Evolutionary conservation across 64 coral and sea anemone genomes (phyloP).

Genomic region (Hydrozoanthus tunicans): DNA sequence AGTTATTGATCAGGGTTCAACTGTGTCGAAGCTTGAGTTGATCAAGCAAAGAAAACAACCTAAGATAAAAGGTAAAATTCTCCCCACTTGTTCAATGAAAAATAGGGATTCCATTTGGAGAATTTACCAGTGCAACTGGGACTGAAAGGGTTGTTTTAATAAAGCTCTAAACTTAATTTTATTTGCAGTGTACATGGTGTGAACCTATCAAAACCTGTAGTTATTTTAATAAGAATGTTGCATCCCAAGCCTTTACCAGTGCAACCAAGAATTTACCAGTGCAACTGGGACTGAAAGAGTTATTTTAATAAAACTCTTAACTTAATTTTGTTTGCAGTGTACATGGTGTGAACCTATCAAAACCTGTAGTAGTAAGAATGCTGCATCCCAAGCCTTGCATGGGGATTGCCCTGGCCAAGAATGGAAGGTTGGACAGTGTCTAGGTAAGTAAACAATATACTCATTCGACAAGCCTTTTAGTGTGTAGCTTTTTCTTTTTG

Average conservation of each 20-base stretch:
- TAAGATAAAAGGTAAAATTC: too few species aligned
- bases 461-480: background rate
- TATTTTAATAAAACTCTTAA: too few species aligned
- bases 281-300: too few species aligned
- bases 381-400: background rate
- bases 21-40: too few species aligned
- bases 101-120: too few species aligned
- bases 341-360: slow-evolving; percentile 33
- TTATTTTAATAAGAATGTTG: background rate
- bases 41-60: too few species aligned
- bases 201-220: slow-evolving; percentile 18
- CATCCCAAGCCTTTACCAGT: background rate
- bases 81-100: too few species aligned
- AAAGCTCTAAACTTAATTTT: background rate
- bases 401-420: slow-evolving; percentile 33
- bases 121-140: too few species aligned
- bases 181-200: slow-evolving; percentile 29
- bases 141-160: too few species aligned
- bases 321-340: background rate
- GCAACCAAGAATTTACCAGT: too few species aligned
- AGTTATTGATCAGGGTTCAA: too few species aligned
- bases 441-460: background rate
- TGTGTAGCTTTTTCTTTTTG: too few species aligned
- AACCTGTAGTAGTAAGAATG: slow-evolving; percentile 10
- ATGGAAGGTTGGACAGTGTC: slow-evolving; percentile 42